Base-by-base conservation (phyloP, 2,113 vertebrate species). In the Scatophagus argus region DNA sequence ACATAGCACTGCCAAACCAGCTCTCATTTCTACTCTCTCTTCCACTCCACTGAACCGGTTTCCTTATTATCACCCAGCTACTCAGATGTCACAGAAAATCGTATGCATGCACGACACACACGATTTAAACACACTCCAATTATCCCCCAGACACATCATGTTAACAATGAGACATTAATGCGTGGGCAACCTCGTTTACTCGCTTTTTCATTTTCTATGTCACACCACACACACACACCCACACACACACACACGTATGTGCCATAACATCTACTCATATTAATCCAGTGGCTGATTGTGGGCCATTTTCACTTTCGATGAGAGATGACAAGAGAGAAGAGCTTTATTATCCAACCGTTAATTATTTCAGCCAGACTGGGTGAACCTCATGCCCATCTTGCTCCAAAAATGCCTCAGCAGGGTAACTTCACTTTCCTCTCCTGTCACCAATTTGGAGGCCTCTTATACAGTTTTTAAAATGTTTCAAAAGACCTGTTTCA, bases 141-240 rank as follows among this genome's bases (percentile, higher is more conserved):
- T 86, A 79, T 72, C 65, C 59, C 61, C 49, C 70, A 79, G 34
- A 81, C 62, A 65, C 47, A 77, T 87, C 56, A 76, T 74, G 74
- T 74, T 90, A 85, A 87, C 81, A 84, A 82, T 72, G 41, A 51
- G 55, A 56, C 60, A 85, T 72, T 83, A 83, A 79, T 66, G 79
- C 23, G 6, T 46, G 67, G 72, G 54, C 56, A 66, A 64, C 62
- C 51, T 1, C 8, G 3, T 59, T 74, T 41, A n/a, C 49, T 55
- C 0, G 2, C 14, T 51, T 55, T 71, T 58, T 54, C 8, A 44
- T 5, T 36, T 56, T 61, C 38, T 31, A 38, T 59, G 64, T 62
- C 44, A 59, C 64, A 49, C 52, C 49, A 31, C 41, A 41, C 27
- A 41, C 69, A 72, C 46, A 29, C 63, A 39, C 55, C 34, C 58